These are phyloP conservation scores for Rachycentron canadum DNA, from an alignment of 2,797 vertebrate species.

Conservation along the genomic window DNA sequence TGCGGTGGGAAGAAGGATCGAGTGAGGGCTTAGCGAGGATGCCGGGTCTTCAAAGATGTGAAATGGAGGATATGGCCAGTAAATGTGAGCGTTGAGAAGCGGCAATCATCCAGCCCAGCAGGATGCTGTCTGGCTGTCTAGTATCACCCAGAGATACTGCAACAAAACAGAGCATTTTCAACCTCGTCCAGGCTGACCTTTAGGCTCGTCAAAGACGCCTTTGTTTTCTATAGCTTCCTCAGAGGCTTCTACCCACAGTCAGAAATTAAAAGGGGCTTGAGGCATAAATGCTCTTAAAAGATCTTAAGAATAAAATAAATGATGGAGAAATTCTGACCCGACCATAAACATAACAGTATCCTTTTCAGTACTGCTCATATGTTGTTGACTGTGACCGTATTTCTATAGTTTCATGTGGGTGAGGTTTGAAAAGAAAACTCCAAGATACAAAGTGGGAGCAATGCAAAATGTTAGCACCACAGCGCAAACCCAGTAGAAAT, in stretches of 20 bases:
- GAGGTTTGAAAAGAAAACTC: background rate
- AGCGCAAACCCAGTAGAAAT: background rate
- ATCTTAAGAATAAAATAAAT: conserved; percentile 10
- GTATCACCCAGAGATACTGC: conserved; percentile 21
- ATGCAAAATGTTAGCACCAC: background rate
- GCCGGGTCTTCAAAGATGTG: conserved; percentile 39
- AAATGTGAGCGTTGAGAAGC: conserved; percentile 56
- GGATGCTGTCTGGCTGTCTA: conserved; percentile 64
- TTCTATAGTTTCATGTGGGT: background rate
- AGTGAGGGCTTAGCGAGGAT: conserved; percentile 55
- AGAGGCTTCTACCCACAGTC: conserved; percentile 3
- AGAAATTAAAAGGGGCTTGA: conserved; percentile 23
- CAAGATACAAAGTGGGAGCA: background rate
- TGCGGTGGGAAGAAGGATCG: conserved; percentile 34
- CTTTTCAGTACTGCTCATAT: conserved; percentile 7
- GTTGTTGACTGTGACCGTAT: background rate
- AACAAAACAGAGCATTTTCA: conserved; percentile 37
- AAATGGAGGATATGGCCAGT: conserved; percentile 59
- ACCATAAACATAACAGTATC: background rate
- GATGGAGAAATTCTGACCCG: conserved; percentile 3
- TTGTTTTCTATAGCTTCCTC: conserved; percentile 55
- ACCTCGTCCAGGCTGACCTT: conserved; percentile 61
- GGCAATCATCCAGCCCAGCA: conserved; percentile 68
- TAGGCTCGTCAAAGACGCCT: conserved; percentile 54
- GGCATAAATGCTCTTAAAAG: conserved; percentile 27